phyloP scores from a whole-genome alignment of 2,888 invertebrate genomes.

The Tinea semifulvella region DNA sequence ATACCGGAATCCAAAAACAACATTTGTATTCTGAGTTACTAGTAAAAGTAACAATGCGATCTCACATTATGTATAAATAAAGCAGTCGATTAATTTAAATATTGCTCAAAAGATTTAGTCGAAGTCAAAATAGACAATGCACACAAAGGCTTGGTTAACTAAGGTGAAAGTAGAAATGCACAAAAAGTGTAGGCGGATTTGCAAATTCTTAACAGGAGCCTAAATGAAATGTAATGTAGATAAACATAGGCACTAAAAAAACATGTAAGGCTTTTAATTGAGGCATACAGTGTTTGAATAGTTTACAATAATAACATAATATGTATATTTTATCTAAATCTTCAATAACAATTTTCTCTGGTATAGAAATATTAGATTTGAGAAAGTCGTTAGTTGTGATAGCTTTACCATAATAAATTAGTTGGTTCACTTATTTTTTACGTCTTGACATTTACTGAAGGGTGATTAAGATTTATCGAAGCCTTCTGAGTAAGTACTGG shows the following conservation, averaged over 20 bases:
- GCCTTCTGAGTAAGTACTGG: conserved; percentile 18
- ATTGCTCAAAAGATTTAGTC: conserved; percentile 24
- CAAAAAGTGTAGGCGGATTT: conserved; percentile 36
- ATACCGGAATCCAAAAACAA: no score
- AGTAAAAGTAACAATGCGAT: no score
- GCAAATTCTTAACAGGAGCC: conserved; percentile 23
- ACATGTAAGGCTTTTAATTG: no score
- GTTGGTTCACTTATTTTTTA: conserved; percentile 21
- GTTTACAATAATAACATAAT: no score
- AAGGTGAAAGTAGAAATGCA: conserved; percentile 43
- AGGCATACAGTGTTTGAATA: no score
- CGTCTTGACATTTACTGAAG: conserved; percentile 21
- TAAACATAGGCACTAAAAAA: no score
- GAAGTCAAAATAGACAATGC: conserved; percentile 26
- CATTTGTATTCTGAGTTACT: no score
- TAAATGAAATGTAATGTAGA: background rate
- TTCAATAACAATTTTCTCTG: no score
- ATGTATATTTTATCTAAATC: no score
- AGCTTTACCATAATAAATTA: conserved; percentile 21
- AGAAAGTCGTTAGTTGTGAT: no score
- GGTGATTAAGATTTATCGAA: conserved; percentile 26
- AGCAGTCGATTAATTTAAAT: conserved; percentile 17
- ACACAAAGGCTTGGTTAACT: conserved; percentile 13
- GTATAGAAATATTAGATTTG: no score
- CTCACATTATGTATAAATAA: conserved; percentile 19